Evolutionary conservation across 2,113 vertebrate species (phyloP), one percentile per base, ranked within the genome.

Genomic region (Petromus typicus): DNA sequence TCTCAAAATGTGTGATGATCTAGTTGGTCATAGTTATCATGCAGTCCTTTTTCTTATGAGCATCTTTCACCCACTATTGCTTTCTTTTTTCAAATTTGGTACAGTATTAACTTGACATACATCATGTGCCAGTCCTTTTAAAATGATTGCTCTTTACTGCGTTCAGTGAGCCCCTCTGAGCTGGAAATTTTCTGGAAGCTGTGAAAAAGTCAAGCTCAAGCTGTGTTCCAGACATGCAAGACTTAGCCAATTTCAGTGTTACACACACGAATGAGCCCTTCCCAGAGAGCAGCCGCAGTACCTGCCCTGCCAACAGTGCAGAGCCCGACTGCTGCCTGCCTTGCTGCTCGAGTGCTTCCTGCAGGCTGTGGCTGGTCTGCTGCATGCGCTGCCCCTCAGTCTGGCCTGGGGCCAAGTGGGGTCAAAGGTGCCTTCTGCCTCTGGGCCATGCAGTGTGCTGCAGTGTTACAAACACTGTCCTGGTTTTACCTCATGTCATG

Each of bases 21-120:
- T 69, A 2, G 87, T 93, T 59, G 4, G 5, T 94, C 66, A 54
- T 75, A 61, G 51, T 87, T 83, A 90, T 63, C 45, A 81, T 51
- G 17, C 37, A 80, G 43, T 16, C 37, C 83, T 81, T 88, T 83
- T 89, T 56, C 69, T 95, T 17, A 27, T 48, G 17, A 61, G 48
- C 25, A 40, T 67, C 56, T 56, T 84, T 94, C 78, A 87, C 54
- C 67, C 59, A 32, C 30, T 73, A 8, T 76, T 48, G 20, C 69
- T 91, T 81, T 86, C 4, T 85, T 64, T n/a, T 83, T 43, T 45
- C 34, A 22, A 6, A 59, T 45, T 43, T 30, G 25, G 0, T 57
- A 37, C 34, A 43, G n/a, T 61, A 32, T 59, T 64, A 79, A 83
- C 23, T 69, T 82, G 37, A 16, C 17, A 32, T 64, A 66, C 37